Evolutionary conservation across 2,888 invertebrate genomes (phyloP).

Genomic region (Idaea dimidiata): DNA sequence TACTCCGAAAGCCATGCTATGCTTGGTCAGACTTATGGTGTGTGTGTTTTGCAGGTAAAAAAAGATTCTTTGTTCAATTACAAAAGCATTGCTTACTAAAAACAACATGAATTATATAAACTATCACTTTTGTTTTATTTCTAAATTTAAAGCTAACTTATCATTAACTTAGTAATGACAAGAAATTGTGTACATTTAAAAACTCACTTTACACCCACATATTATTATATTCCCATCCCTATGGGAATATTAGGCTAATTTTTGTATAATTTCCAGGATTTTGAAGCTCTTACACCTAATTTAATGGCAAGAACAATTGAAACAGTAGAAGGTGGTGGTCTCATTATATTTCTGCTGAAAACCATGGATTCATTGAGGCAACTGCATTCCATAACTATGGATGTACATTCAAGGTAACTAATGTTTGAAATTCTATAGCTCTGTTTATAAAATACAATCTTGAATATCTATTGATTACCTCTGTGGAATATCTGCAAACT

Average conservation of each 20-base stretch:
- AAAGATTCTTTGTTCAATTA: background rate
- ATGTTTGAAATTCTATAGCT: background rate
- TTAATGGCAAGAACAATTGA: slow-evolving; percentile 97
- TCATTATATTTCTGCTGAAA: slow-evolving; percentile 93
- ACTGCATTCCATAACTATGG: slow-evolving; percentile 98
- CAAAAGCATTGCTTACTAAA: too few species aligned
- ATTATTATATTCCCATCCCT: too few species aligned
- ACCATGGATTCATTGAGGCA: slow-evolving; percentile 94
- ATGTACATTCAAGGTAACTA: slow-evolving; percentile 93
- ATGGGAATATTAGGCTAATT: too few species aligned
- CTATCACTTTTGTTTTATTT: too few species aligned
- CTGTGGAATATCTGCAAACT: too few species aligned
- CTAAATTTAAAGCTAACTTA: too few species aligned
- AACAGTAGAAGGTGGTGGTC: slow-evolving; percentile 98
- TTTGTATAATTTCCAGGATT: slow-evolving; percentile 83
- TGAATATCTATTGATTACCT: too few species aligned
- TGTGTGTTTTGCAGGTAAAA: slow-evolving; percentile 93
- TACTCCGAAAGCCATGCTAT: slow-evolving; percentile 99
- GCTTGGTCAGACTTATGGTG: slow-evolving; percentile 97
- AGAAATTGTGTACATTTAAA: too few species aligned
- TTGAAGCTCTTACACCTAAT: slow-evolving; percentile 98
- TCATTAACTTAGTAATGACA: too few species aligned
- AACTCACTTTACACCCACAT: too few species aligned
- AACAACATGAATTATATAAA: too few species aligned
- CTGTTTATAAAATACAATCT: too few species aligned